Evolutionary conservation across 2,888 invertebrate genomes (phyloP).

Genomic region (Erannis defoliaria): DNA sequence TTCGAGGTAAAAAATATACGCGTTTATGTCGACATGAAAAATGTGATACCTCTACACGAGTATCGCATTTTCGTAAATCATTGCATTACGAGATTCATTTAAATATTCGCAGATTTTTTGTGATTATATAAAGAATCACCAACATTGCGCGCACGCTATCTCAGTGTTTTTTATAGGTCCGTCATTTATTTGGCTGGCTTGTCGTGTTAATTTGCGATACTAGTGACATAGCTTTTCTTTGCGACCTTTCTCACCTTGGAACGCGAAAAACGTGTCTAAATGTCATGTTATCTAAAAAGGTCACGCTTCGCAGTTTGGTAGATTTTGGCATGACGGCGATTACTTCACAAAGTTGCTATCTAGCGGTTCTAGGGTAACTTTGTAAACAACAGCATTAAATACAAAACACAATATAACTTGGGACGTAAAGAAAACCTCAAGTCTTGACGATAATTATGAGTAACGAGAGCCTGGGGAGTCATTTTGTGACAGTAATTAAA

Average conservation of each 20-base stretch:
- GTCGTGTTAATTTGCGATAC: slow-evolving; percentile 58
- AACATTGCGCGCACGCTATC: slow-evolving; percentile 14
- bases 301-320: slow-evolving; percentile 7
- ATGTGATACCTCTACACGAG: slow-evolving; percentile 29
- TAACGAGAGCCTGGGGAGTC: slow-evolving; percentile 52
- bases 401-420: slow-evolving; percentile 60
- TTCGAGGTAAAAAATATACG: slow-evolving; percentile 34
- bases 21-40: slow-evolving; percentile 34
- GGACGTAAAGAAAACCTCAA: slow-evolving; percentile 49
- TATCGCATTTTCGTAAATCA: slow-evolving; percentile 43
- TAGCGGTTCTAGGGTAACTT: slow-evolving; percentile 42
- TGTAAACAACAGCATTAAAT: slow-evolving; percentile 50
- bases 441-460: slow-evolving; percentile 51
- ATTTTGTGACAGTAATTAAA: slow-evolving; percentile 57
- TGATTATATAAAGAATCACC: not conserved
- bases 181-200: slow-evolving; percentile 33
- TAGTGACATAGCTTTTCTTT: slow-evolving; percentile 59
- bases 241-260: slow-evolving; percentile 47
- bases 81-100: slow-evolving; percentile 20
- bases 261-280: slow-evolving; percentile 22
- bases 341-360: slow-evolving; percentile 7
- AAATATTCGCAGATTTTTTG: slow-evolving; percentile 17
- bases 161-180: not conserved
- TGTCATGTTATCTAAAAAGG: slow-evolving; percentile 24
- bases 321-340: slow-evolving; percentile 3